A percentile compares a stretch with the other conserved stretches of the same genome.
Evolutionary conservation across 2,113 vertebrate genomes (phyloP).

Genomic region (Hiodon alosoides): DNA sequence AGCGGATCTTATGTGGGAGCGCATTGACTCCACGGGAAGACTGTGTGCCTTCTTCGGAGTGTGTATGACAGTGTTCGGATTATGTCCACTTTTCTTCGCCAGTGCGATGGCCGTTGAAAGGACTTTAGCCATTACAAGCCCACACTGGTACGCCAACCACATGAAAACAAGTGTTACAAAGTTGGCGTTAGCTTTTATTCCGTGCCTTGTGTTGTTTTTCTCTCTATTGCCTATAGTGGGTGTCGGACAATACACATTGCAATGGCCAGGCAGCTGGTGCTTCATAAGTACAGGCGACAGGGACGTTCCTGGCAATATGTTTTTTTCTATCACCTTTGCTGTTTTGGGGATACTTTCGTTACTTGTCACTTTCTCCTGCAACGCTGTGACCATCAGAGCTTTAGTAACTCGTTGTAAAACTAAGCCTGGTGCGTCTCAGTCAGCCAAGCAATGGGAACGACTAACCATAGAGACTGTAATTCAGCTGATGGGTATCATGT

Average conservation of each 20-base stretch:
- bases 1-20: conserved; percentile 65
- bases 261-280: conserved; percentile 97
- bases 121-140: conserved; percentile 79
- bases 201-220: conserved; percentile 68
- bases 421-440: conserved; percentile 57
- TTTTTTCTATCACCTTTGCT: conserved; percentile 81
- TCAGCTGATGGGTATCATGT: conserved; percentile 92
- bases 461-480: conserved; percentile 86
- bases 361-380: conserved; percentile 76
- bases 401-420: conserved; percentile 75
- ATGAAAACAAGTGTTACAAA: conserved; percentile 78
- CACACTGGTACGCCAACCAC: conserved; percentile 88
- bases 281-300: conserved; percentile 75
- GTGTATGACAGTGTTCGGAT: conserved; percentile 87
- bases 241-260: conserved; percentile 75
- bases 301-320: conserved; percentile 53
- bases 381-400: conserved; percentile 81
- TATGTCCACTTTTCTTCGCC: conserved; percentile 85
- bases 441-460: conserved; percentile 80
- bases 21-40: conserved; percentile 70
- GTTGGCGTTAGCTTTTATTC: conserved; percentile 64
- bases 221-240: conserved; percentile 79
- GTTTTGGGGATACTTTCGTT: conserved; percentile 77
- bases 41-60: conserved; percentile 88
- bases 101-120: conserved; percentile 90